Evolutionary conservation across 2,888 invertebrate species (phyloP), one percentile per base, ranked within the genome.

Genomic region (Orthosia gothica): DNA sequence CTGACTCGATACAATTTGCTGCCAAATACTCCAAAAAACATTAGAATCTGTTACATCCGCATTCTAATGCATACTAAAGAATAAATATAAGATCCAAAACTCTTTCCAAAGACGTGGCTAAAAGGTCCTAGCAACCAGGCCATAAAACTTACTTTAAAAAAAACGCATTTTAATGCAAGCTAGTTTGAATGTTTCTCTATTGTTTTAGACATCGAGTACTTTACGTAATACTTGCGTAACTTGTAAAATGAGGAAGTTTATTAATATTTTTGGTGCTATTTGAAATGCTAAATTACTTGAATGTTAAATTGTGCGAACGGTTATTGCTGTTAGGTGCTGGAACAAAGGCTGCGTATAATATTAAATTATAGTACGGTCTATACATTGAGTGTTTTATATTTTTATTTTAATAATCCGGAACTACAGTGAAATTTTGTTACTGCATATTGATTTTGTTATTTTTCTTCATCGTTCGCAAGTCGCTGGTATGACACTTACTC

Each of bases 211-310:
- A 68, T 77, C 72, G 75, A 83, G 74, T 80, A 83, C 77, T 84
- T 91, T 89, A 89, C 81, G 84, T 89, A 91, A 91, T 73, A 70
- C 61, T 92, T 91, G 79, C 86, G 74, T 87, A 90, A 93, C 74
- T 76, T 67, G 73, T 82, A 84, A 86, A 88, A 89, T 75, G 83
- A 90, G 91, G 90, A 91, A 92, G 90, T 86, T 68, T 68, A 79
- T 79, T 84, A 72, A 76, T 73, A 82, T 87, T 84, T 87, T 83
- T 83, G 73, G 72, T 70, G 71, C 67, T 61, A 69, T 70, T 84
- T 84, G 75, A 73, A 81, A 79, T 77, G 62, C 54, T 67, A 78
- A 79, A 79, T 83, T 52, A 70, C 70, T 84, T 71, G 45, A 45
- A 55, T 75, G 86, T 76, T 83, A 74, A 75, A 75, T 80, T 77